phyloP scores from a whole-genome alignment of 1,140 invertebrate genomes.

The Drosophila nannoptera region DNA sequence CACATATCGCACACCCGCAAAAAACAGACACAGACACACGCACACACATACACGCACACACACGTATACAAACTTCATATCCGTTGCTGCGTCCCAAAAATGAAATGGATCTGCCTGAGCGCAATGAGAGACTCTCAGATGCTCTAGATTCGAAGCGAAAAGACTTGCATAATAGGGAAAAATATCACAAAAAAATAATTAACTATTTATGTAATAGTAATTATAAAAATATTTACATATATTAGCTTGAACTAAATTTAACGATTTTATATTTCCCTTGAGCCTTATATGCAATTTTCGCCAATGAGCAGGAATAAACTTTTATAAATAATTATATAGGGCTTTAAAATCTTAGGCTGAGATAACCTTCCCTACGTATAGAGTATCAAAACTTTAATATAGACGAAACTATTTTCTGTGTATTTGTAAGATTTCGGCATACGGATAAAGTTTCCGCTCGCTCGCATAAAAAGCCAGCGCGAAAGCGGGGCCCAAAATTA shows the following conservation, averaged over 20 bases:
- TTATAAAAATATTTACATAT: too few relatives aligned
- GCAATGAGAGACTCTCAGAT: neutral
- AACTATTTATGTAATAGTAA: too few relatives aligned
- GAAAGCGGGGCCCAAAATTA: constrained; percentile 54
- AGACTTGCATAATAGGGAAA: too few relatives aligned
- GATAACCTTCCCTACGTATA: neutral
- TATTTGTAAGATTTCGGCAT: constrained; percentile 64
- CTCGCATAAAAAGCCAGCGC: constrained; percentile 33
- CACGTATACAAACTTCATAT: constrained; percentile 52
- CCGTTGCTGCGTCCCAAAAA: constrained; percentile 37
- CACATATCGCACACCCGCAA: constrained; percentile 52
- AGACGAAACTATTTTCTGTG: constrained; percentile 57
- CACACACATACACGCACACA: constrained; percentile 4
- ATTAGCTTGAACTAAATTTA: too few relatives aligned
- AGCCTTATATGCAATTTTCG: too few relatives aligned
- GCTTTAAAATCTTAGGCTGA: neutral
- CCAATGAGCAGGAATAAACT: neutral
- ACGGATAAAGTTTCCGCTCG: constrained; percentile 50
- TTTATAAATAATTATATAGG: neutral
- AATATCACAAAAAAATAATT: too few relatives aligned
- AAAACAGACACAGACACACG: constrained; percentile 17
- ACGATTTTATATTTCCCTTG: too few relatives aligned
- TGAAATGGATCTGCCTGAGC: neutral
- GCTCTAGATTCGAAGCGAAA: neutral
- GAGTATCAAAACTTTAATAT: constrained; percentile 8